These are phyloP conservation scores for Smithornis capensis DNA, from an alignment of 2,113 vertebrate species.

Conservation along the genomic window DNA sequence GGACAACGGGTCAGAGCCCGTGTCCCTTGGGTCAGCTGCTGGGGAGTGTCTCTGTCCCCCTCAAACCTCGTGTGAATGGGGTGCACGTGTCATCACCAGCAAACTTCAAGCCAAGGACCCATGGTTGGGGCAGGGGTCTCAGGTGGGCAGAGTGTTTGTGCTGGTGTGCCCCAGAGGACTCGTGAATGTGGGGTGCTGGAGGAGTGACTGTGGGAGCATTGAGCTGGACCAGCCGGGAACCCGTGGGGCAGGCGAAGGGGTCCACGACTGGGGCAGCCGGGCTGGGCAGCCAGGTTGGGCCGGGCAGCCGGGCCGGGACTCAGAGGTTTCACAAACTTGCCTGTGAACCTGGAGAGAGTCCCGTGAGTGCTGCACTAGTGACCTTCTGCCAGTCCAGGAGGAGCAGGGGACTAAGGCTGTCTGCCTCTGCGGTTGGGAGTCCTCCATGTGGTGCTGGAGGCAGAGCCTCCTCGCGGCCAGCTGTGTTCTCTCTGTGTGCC, in stretches of 20 bases:
- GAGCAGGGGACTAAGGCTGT: not conserved
- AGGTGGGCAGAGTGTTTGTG: not conserved
- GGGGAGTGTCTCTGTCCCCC: not conserved
- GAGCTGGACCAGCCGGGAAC: too few species aligned
- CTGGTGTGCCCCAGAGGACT: too few species aligned
- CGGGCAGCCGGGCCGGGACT: too few species aligned
- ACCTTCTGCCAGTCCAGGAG: not conserved
- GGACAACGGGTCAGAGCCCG: not conserved
- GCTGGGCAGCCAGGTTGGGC: too few species aligned
- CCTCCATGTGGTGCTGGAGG: not conserved
- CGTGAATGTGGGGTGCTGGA: too few species aligned
- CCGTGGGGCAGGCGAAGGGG: too few species aligned
- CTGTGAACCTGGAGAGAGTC: not conserved
- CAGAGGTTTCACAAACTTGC: not conserved
- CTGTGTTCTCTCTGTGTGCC: not conserved
- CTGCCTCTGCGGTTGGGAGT: not conserved
- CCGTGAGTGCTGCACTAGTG: not conserved
- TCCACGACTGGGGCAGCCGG: too few species aligned
- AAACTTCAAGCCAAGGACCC: not conserved
- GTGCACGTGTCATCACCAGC: not conserved
- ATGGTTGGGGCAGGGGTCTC: not conserved
- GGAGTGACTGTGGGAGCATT: too few species aligned
- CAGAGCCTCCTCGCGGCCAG: not conserved
- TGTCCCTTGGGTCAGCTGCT: not conserved
- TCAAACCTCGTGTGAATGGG: not conserved